phyloP scores from a whole-genome alignment of 2,113 vertebrate species.

The Thunnus thynnus region DNA sequence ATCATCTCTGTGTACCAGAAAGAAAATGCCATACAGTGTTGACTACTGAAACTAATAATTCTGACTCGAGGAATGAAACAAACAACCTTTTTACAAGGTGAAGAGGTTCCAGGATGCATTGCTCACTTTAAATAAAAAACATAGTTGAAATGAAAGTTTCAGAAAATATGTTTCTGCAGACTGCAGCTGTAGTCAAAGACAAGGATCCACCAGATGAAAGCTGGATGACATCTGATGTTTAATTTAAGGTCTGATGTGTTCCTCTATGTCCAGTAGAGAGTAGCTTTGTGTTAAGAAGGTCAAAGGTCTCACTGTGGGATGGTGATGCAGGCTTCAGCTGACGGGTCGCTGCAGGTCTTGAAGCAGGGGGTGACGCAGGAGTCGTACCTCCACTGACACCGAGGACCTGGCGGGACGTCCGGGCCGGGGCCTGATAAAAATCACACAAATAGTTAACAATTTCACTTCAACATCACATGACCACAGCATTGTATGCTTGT shows the following conservation, averaged over 20 bases:
- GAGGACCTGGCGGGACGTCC: conserved; percentile 76
- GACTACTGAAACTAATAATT: background rate
- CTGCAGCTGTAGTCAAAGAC: too few species aligned
- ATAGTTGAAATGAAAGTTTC: background rate
- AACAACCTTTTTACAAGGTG: background rate
- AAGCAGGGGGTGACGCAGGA: conserved; percentile 92
- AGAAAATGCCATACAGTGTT: background rate
- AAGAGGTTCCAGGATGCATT: too few species aligned
- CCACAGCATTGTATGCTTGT: too few species aligned
- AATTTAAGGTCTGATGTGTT: too few species aligned
- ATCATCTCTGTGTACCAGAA: too few species aligned
- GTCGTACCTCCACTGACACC: conserved; percentile 94
- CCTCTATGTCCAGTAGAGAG: too few species aligned
- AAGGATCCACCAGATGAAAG: too few species aligned
- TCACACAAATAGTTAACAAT: background rate
- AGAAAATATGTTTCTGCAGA: background rate
- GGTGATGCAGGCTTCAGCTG: conserved; percentile 85
- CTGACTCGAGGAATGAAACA: background rate
- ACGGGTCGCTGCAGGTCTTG: conserved; percentile 92
- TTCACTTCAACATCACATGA: background rate
- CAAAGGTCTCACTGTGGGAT: conserved; percentile 90
- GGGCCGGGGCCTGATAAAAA: conserved; percentile 83
- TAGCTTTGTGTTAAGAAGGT: background rate
- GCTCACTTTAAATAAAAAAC: too few species aligned
- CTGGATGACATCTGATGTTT: too few species aligned